Conservation (phyloP, 2,888 invertebrate genomes). For the Plebejus melissa region DNA sequence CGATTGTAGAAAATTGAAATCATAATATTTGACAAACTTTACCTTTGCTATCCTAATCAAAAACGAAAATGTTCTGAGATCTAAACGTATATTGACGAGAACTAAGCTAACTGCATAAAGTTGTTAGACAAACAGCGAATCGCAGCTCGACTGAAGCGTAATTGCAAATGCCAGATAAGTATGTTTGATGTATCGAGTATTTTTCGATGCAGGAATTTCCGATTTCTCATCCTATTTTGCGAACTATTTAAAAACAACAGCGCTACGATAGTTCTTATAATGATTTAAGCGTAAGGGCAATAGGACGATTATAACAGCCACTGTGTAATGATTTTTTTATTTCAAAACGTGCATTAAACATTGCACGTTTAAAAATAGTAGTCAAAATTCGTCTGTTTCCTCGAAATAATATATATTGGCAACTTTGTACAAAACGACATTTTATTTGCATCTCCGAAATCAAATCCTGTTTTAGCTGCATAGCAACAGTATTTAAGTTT, state of each 20-base stretch:
- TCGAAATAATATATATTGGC: no score
- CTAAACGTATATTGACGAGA: slow-evolving; percentile 17
- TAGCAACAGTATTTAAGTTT: not conserved
- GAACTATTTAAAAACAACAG: not conserved
- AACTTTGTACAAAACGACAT: not conserved
- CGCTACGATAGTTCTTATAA: no score
- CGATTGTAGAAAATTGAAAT: not conserved
- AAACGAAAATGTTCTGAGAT: slow-evolving; percentile 14
- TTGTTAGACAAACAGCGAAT: slow-evolving; percentile 32
- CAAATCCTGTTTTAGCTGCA: not conserved
- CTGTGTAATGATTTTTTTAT: no score
- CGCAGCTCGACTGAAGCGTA: slow-evolving; percentile 33
- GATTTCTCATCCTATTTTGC: not conserved
- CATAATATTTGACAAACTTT: not conserved
- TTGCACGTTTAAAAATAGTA: not conserved
- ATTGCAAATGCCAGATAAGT: slow-evolving; percentile 37
- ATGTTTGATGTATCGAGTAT: slow-evolving; percentile 30
- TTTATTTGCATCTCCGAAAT: not conserved
- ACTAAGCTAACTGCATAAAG: slow-evolving; percentile 23
- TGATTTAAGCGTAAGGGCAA: no score
- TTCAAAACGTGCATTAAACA: not conserved
- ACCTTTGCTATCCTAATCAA: slow-evolving; percentile 16
- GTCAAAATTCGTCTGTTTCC: not conserved
- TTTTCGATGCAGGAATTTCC: not conserved
- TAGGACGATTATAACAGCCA: no score